These are phyloP conservation scores for Formica selysi DNA, from an alignment of 1,140 invertebrate genomes.

Conservation along the genomic window DNA sequence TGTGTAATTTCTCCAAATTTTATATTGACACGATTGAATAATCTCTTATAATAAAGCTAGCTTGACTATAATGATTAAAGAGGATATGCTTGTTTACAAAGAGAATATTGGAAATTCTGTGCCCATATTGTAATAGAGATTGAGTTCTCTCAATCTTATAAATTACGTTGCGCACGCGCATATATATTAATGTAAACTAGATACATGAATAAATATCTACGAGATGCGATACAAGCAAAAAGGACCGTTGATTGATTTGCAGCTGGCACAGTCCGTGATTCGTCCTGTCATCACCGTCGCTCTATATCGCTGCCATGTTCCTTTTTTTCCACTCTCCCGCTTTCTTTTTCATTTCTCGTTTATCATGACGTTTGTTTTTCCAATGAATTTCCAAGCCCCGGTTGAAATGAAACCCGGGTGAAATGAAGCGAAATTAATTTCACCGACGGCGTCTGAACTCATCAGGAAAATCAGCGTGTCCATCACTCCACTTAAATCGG, in stretches of 20 bases:
- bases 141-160: background rate
- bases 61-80: conserved; percentile 38
- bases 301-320: conserved; percentile 7
- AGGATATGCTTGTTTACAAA: conserved; percentile 24
- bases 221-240: conserved; percentile 26
- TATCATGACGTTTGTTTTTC: conserved; percentile 57
- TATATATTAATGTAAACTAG: conserved; percentile 38
- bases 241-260: conserved; percentile 60
- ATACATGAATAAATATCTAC: conserved; percentile 43
- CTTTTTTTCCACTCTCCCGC: background rate
- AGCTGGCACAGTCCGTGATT: conserved; percentile 18
- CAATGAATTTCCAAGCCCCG: conserved; percentile 60
- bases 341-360: conserved; percentile 55
- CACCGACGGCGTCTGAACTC: conserved; percentile 73
- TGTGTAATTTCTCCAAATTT: background rate
- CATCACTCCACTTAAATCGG: conserved; percentile 60
- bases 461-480: conserved; percentile 71
- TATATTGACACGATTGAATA: background rate
- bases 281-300: conserved; percentile 41
- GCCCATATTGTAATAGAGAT: background rate
- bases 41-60: background rate
- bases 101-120: no score
- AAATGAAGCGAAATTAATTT: conserved; percentile 77
- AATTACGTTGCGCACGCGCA: background rate
- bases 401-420: conserved; percentile 43